Conservation (phyloP, 2,113 vertebrate species). For the Pedionomus torquatus region DNA sequence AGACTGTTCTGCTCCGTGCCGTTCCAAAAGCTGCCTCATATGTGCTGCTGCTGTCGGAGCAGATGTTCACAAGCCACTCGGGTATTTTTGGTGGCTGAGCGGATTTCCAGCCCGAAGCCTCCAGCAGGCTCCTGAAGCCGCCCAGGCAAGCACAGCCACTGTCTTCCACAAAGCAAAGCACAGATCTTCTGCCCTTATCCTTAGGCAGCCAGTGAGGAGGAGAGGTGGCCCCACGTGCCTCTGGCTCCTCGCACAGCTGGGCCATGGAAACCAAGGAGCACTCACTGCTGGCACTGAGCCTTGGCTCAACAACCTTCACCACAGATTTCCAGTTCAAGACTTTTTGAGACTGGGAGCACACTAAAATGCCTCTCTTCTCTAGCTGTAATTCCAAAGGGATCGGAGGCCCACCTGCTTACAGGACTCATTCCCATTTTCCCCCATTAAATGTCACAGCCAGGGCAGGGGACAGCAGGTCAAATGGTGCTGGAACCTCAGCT, state of each 20-base stretch:
- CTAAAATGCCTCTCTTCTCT: fast-evolving
- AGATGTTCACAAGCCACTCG: fast-evolving
- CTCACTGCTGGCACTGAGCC: fast-evolving
- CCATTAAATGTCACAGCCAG: fast-evolving
- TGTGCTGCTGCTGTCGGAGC: neutral
- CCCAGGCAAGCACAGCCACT: fast-evolving
- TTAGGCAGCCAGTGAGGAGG: neutral
- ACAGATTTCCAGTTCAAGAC: fast-evolving
- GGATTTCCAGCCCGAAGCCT: neutral
- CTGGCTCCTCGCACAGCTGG: fast-evolving
- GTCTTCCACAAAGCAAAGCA: fast-evolving
- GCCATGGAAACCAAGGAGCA: fast-evolving
- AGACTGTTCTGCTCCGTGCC: fast-evolving
- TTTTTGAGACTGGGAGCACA: neutral
- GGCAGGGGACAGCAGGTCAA: neutral
- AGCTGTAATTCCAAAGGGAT: neutral
- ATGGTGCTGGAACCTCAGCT: fast-evolving
- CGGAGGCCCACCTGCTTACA: neutral
- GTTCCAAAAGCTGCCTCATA: neutral
- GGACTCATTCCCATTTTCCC: neutral
- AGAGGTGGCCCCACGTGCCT: fast-evolving
- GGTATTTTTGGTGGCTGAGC: neutral
- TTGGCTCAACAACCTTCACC: fast-evolving
- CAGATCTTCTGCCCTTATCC: neutral
- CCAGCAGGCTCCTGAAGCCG: neutral